Base-by-base conservation (phyloP, 1,140 invertebrate genomes). In the Matsumurasca onukii region DNA sequence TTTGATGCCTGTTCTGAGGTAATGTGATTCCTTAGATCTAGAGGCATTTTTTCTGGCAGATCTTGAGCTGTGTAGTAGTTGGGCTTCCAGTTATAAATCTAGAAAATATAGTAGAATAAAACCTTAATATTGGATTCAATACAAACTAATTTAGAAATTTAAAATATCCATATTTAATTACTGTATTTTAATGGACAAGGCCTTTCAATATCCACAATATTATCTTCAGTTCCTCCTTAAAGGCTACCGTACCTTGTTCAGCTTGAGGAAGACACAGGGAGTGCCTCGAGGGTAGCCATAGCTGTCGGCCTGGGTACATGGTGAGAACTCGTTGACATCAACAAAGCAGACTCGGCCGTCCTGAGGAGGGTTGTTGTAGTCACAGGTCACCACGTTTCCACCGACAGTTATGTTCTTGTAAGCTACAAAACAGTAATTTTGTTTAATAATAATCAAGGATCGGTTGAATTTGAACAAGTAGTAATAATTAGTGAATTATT, bases 41-140 rank as follows among this genome's bases (percentile, higher is more conserved):
- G 77, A 15, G 91, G 91, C 89, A 94, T 92, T 3, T 86, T 81
- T 0, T 73, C 68, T 48, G 91, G 91, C 69, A 92, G 79, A 62
- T 83, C 82, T n/a, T 88, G 86, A 73, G 86, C 85, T 79, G 92
- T 92, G 80, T 88, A 91, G 57, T 86, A 91, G 65, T 86, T 77
- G 24, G 92, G 92, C 31, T 79, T 75, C 92, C 92, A 95, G 73
- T 88, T 89, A 78, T 87, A 94, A 75, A 94, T 93, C 90, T 93
- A 77, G 13, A 80, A 80, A 71, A 66, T 31, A n/a, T n/a, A n/a
- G n/a, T n/a, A n/a, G n/a, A n/a, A n/a, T n/a, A n/a, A n/a, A n/a
- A n/a, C n/a, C n/a, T n/a, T n/a, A n/a, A n/a, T n/a, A n/a, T n/a
- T n/a, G n/a, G n/a, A n/a, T n/a, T n/a, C n/a, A n/a, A n/a, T n/a